Evolutionary conservation across 2,888 invertebrate genomes (phyloP), one percentile per base, ranked within the genome.

Genomic region (Hydroisotoma schaefferi): DNA sequence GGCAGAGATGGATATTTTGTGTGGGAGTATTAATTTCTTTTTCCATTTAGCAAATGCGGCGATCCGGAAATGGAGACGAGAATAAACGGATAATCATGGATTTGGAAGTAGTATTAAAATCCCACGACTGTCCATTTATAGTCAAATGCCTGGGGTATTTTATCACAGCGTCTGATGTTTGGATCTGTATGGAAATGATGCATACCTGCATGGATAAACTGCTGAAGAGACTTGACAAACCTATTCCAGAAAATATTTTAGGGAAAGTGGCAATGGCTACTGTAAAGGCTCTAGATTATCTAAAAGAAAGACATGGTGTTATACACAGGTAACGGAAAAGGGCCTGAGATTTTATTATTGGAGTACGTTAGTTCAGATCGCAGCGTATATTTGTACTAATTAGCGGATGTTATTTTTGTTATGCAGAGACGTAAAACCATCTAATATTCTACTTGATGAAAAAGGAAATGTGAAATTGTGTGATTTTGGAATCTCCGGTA

Each of bases 101-200:
- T 79, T 82, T 99, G 68, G 95, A 98, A 78, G 97, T 99, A 49
- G 95, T 99, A 59, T 84, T 95, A n/a, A 90, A 95, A 71, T 95
- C 95, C 23, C 92, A 94, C 75, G 40, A 40, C n/a, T 98, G 97
- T 79, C 90, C 89, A 37, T 95, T 89, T 80, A 99, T 99, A 73
- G 98, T 99, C 73, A 86, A 93, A 76, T 99, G 97, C 78, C 83
- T 94, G 74, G 99, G 99, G 43, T 97, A 94, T 80, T 97, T 99
- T 79, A 94, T 99, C 57, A 94, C 93, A 0, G 92, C 93, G 76
- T 88, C 92, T 1, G 95, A 98, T 78, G 97, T 99, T 0, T 98
- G 98, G 94, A 98, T 99, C 76, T 59, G 98, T 77, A 99, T 99
- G 99, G 99, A 99, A 80, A 82, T 98, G 71, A 99, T 99, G 99